Evolutionary conservation across 1,140 invertebrate genomes (phyloP), one percentile per base, ranked within the genome.

Genomic region (Drosophila burlai): DNA sequence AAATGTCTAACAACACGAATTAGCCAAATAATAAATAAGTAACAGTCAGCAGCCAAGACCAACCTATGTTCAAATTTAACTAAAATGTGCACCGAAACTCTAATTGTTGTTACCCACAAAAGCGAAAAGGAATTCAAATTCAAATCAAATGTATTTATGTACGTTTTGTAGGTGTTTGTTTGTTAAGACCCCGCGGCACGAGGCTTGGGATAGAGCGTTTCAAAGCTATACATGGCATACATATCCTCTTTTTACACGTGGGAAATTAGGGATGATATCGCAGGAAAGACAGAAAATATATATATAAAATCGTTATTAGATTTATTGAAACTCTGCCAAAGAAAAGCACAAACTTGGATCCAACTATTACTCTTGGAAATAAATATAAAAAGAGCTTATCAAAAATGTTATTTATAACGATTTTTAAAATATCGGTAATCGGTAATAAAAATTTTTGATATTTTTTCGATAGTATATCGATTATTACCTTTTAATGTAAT

Each of bases 91-190:
- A 74, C 65, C 40, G 79, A 72, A 57, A 65, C 57, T 80, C 74
- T 83, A 80, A 80, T 87, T 81, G 77, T 87, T 87, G 83, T 87
- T 89, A 57, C 9, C 52, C n/a, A 7, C 24, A 24, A 18, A 18
- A 34, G 15, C 16, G 3, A 49, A 83, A 71, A 40, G 26, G 26
- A 50, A 40, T 38, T 55, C 46, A 9, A 40, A 24, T 52, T 5
- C n/a, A n/a, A n/a, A n/a, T 18, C 26, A 26, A 26, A 52, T 52
- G 50, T 50, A 29, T 52, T 29, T 68, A 45, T 75, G 50, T 71
- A 63, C 66, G 57, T 76, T 57, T 76, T 68, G 60, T 82, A 74
- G 57, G 47, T 78, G 68, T 85, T 66, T 73, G 68, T 74, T 80
- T 73, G 69, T 73, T 73, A 50, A 73, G 29, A 71, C 15, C 10